phyloP scores from a whole-genome alignment of 2,113 vertebrate species.

The Genyomyrus donnyi region DNA sequence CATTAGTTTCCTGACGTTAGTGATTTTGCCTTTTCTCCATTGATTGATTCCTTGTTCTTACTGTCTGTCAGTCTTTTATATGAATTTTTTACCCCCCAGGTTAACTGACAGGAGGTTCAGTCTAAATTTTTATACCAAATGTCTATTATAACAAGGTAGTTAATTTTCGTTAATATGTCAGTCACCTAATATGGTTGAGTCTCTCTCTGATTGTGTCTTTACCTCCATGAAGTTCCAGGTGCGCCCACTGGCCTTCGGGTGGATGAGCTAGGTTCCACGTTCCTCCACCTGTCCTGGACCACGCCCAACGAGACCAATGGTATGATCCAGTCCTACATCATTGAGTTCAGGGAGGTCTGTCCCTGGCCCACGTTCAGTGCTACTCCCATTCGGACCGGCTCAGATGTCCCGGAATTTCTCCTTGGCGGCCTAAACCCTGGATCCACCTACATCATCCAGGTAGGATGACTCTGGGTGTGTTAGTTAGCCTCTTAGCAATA shows the following conservation, averaged over 20 bases:
- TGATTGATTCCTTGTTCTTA: not conserved
- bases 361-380: constrained; percentile 76
- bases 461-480: constrained; percentile 37
- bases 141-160: not conserved
- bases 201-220: not conserved
- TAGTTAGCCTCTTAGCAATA: not conserved
- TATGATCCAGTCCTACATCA: constrained; percentile 66
- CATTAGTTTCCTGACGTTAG: not conserved
- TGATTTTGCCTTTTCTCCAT: not conserved
- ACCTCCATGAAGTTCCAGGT: constrained; percentile 58
- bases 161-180: not conserved
- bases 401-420: constrained; percentile 76
- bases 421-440: constrained; percentile 81
- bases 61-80: not conserved
- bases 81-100: not conserved
- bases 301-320: constrained; percentile 56
- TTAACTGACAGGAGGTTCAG: not conserved
- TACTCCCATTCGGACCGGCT: constrained; percentile 62
- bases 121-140: not conserved
- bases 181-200: not conserved
- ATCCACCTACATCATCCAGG: constrained; percentile 88
- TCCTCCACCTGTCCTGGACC: constrained; percentile 83
- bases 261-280: constrained; percentile 82
- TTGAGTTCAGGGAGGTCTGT: constrained; percentile 89
- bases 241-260: constrained; percentile 72